Evolutionary conservation across 2,888 invertebrate genomes (phyloP).

Genomic region (Drosophila prolongata): DNA sequence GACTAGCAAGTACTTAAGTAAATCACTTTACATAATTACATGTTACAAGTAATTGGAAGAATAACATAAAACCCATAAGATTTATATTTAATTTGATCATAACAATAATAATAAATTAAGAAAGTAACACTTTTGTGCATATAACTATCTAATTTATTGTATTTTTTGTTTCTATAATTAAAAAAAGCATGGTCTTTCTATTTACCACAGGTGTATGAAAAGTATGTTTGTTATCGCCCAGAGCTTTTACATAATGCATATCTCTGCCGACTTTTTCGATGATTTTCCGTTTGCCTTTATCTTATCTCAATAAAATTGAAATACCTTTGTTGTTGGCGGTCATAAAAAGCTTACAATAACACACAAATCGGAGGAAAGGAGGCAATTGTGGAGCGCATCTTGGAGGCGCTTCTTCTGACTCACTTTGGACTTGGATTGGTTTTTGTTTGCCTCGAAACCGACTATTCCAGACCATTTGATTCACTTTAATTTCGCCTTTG

Average conservation of each 20-base stretch:
- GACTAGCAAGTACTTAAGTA: no score
- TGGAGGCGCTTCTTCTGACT: constrained; percentile 17
- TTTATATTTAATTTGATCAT: no score
- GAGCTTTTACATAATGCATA: constrained; percentile 49
- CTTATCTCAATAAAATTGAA: constrained; percentile 54
- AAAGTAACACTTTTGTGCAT: no score
- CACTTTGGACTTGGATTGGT: constrained; percentile 25
- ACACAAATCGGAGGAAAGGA: constrained; percentile 7
- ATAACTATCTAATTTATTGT: no score
- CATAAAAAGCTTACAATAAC: constrained; percentile 14
- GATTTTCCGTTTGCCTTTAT: constrained; percentile 54
- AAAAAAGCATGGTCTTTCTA: neutral
- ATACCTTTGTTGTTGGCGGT: constrained; percentile 37
- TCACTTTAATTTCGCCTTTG: constrained; percentile 52
- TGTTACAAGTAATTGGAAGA: no score
- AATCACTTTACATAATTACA: no score
- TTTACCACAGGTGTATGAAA: neutral
- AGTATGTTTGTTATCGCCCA: constrained; percentile 34
- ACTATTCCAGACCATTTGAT: constrained; percentile 57
- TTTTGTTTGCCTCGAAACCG: constrained; percentile 20
- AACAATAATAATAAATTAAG: no score
- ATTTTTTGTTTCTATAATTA: no score
- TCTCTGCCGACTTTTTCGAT: constrained; percentile 31
- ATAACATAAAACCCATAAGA: no score
- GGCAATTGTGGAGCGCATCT: constrained; percentile 28